A percentile compares a stretch with the other conserved stretches of the same genome.
Conservation (phyloP, 2,888 invertebrate genomes). For the Trichopoda pennipes region DNA sequence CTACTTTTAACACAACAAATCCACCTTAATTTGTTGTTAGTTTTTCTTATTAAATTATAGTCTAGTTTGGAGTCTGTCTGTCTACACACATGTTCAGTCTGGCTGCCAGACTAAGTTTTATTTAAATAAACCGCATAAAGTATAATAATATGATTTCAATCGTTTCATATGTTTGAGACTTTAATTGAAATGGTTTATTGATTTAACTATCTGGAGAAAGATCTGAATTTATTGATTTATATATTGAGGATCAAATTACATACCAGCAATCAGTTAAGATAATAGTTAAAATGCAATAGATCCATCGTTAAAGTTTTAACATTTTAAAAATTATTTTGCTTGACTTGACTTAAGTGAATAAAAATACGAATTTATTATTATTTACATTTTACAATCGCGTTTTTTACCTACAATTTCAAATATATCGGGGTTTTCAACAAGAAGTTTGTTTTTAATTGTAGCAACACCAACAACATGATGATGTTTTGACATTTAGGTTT, state of each 20-base stretch:
- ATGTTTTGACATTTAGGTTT: no score
- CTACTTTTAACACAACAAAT: not conserved
- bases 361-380: no score
- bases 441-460: no score
- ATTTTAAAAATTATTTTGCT: no score
- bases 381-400: no score
- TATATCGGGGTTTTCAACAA: no score
- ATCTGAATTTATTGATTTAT: not conserved
- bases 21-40: not conserved
- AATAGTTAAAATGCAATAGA: not conserved
- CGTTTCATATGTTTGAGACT: slow-evolving; percentile 18
- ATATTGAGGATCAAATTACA: not conserved
- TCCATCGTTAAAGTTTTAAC: not conserved
- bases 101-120: not conserved
- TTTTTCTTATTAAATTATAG: slow-evolving; percentile 28
- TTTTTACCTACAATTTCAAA: no score
- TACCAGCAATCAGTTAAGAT: not conserved
- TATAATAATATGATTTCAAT: slow-evolving; percentile 27
- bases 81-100: slow-evolving; percentile 18
- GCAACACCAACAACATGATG: no score
- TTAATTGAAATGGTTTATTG: slow-evolving; percentile 21
- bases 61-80: slow-evolving; percentile 29
- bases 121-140: not conserved
- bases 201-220: not conserved
- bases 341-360: no score